Percentiles rank a stretch among this genome's conserved stretches.
Evolutionary conservation across 2,113 vertebrate genomes (phyloP).

Genomic region (Macroglossus sobrinus): DNA sequence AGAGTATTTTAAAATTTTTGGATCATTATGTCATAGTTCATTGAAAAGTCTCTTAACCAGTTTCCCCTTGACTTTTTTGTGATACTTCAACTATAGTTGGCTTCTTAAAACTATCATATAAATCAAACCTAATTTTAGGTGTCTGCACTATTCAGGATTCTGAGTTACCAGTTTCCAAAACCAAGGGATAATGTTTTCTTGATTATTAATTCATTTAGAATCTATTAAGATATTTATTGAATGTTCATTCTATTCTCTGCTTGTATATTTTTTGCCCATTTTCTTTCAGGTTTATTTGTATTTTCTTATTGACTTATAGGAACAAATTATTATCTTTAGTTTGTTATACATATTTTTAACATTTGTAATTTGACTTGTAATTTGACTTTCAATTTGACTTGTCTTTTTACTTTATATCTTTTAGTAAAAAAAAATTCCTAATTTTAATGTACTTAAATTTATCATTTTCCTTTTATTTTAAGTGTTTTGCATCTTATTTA

Average conservation of each 20-base stretch:
- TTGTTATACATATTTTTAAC: background rate
- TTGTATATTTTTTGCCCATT: background rate
- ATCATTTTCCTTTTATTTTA: background rate
- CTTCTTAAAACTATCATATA: background rate
- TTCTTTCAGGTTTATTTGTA: background rate
- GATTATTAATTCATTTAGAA: background rate
- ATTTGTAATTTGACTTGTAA: background rate
- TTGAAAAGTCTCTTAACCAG: background rate
- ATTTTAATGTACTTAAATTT: background rate
- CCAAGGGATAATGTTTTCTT: background rate
- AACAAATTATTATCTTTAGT: background rate
- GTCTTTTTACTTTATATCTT: background rate
- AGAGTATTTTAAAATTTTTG: background rate
- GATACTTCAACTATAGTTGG: background rate
- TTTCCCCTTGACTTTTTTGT: background rate
- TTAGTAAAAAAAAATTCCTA: background rate
- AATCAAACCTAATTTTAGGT: background rate
- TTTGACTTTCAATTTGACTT: background rate
- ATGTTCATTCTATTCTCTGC: background rate
- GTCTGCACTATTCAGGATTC: background rate
- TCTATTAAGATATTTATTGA: background rate
- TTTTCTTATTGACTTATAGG: background rate
- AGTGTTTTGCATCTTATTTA: background rate
- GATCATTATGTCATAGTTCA: background rate
- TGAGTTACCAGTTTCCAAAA: background rate